A percentile compares a stretch with the other conserved stretches of the same genome.
These are phyloP conservation scores for Pectinophora gossypiella DNA, from an alignment of 1,140 invertebrate genomes.

Conservation along the genomic window DNA sequence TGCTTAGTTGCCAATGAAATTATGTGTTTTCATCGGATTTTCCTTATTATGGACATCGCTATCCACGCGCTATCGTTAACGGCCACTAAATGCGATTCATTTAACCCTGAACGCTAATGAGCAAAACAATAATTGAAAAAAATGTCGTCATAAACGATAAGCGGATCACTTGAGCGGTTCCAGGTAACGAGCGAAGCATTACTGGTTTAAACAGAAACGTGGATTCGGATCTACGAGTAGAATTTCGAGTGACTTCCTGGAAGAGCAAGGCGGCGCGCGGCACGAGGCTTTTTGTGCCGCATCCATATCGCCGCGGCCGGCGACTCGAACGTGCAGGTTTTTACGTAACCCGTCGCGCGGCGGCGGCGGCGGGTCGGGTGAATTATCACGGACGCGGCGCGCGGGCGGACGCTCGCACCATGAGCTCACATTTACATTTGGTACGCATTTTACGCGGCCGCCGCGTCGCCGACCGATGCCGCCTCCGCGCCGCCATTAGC, in stretches of 20 bases:
- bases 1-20: no score
- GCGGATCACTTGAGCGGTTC: no score
- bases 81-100: no score
- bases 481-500: constrained; percentile 26
- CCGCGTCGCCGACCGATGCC: constrained; percentile 20
- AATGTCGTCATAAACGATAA: no score
- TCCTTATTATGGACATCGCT: no score
- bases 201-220: background rate
- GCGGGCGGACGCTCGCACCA: constrained; percentile 7
- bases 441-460: constrained; percentile 28
- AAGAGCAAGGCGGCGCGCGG: background rate
- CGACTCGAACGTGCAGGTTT: constrained; percentile 1
- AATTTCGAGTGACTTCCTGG: background rate
- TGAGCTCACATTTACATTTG: constrained; percentile 25
- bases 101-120: no score
- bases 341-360: background rate
- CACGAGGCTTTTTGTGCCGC: background rate
- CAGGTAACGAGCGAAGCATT: background rate
- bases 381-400: constrained; percentile 1
- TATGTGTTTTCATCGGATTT: no score
- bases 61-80: no score
- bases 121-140: no score
- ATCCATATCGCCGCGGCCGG: constrained; percentile 2
- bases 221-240: background rate
- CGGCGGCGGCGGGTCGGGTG: background rate